These are phyloP conservation scores for Sebastes vulpes DNA, from an alignment of 2,797 vertebrate species.

Conservation along the genomic window DNA sequence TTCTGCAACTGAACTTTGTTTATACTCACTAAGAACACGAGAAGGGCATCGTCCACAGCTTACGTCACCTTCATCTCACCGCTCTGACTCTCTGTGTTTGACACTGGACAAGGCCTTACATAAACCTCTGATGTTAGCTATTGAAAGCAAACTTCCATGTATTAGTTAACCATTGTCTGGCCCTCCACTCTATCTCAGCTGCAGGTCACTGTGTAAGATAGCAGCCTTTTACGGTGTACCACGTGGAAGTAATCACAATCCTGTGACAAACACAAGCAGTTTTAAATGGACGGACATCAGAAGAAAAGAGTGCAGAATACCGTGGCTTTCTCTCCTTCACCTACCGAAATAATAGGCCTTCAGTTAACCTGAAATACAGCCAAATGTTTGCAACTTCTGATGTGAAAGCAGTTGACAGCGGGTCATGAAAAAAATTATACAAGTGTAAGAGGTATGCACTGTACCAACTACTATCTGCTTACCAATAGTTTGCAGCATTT, in stretches of 20 bases:
- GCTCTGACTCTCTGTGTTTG: neutral
- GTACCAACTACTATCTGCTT: neutral
- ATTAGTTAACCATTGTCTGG: conserved; percentile 47
- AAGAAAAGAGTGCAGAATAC: neutral
- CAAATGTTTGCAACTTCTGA: neutral
- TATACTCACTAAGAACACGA: neutral
- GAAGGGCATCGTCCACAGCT: neutral
- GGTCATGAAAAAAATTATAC: neutral
- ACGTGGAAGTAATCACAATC: neutral
- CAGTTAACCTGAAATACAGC: neutral
- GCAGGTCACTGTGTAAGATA: conserved; percentile 11
- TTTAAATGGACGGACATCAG: neutral
- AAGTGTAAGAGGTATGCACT: neutral
- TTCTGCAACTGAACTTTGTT: neutral
- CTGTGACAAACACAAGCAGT: neutral
- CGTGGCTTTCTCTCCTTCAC: neutral
- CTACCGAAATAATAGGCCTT: neutral
- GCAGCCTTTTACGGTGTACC: neutral
- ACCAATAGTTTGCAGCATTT: neutral
- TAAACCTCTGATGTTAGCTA: conserved; percentile 21
- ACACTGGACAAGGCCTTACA: conserved; percentile 4
- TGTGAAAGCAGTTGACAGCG: neutral
- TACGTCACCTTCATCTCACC: neutral
- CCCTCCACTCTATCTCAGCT: neutral
- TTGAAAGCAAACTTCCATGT: conserved; percentile 17